phyloP scores from a whole-genome alignment of 2,888 invertebrate genomes.

The Augochlorella aurata region DNA sequence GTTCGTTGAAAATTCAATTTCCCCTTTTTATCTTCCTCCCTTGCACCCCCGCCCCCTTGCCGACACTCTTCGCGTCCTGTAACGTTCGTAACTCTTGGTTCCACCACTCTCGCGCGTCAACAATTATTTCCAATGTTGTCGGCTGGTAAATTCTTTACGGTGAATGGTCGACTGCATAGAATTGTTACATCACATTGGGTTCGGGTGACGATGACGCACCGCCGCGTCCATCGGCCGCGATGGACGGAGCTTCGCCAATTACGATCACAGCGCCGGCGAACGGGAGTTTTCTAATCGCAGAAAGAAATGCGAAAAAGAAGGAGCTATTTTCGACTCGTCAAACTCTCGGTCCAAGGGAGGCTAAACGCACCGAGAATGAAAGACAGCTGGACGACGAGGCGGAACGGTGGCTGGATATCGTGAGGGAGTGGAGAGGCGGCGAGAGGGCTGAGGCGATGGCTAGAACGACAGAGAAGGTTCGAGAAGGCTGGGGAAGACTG shows the following conservation, averaged over 20 bases:
- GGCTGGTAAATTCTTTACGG: not conserved
- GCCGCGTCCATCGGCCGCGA: not conserved
- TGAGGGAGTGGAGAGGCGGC: not conserved
- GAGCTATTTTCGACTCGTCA: not conserved
- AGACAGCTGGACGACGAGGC: conserved; percentile 34
- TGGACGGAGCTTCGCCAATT: not conserved
- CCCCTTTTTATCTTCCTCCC: conserved; percentile 25
- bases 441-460: not conserved
- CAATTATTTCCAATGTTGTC: not conserved
- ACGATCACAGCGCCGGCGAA: not conserved
- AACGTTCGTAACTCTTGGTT: conserved; percentile 10
- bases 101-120: not conserved
- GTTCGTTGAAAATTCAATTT: conserved; percentile 67
- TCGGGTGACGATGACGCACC: not conserved
- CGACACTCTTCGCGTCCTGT: not conserved
- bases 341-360: conserved; percentile 20
- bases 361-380: conserved; percentile 31
- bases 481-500: conserved; percentile 9
- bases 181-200: not conserved
- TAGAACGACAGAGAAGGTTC: not conserved
- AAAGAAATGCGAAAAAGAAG: not conserved
- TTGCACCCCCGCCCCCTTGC: not conserved
- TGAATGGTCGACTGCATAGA: not conserved
- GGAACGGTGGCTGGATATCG: conserved; percentile 27
- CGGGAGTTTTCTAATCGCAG: conserved; percentile 16